Evolutionary conservation across 2,888 invertebrate genomes (phyloP).

Genomic region (Arctia plantaginis): DNA sequence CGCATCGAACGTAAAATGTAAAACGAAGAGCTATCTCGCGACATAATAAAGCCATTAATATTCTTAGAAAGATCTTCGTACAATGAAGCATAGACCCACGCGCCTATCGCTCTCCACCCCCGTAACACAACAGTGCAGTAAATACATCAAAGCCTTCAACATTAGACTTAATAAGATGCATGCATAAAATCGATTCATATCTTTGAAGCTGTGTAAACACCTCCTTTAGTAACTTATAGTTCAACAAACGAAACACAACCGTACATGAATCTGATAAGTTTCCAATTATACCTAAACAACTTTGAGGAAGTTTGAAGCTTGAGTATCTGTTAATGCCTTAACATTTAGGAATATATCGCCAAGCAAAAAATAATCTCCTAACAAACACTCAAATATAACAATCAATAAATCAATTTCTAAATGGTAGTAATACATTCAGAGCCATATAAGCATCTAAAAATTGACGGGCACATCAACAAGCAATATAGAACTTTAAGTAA

Average conservation of each 20-base stretch:
- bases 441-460: slow-evolving; percentile 1
- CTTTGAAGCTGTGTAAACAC: slow-evolving; percentile 23
- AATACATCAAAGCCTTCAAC: slow-evolving; percentile 52
- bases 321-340: not conserved
- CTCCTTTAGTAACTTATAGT: slow-evolving; percentile 14
- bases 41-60: slow-evolving; percentile 9
- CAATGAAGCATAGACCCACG: slow-evolving; percentile 50
- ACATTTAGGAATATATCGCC: not conserved
- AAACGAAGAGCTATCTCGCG: slow-evolving; percentile 25
- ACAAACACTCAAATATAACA: not conserved
- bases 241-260: slow-evolving; percentile 4
- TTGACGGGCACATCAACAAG: slow-evolving; percentile 13
- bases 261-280: not conserved
- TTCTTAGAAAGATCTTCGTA: slow-evolving; percentile 20
- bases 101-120: slow-evolving; percentile 55
- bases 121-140: slow-evolving; percentile 45
- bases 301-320: not conserved
- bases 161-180: slow-evolving; percentile 54
- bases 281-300: not conserved
- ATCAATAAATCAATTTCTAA: slow-evolving; percentile 6
- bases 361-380: not conserved
- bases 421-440: slow-evolving; percentile 1
- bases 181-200: slow-evolving; percentile 49
- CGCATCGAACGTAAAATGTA: slow-evolving; percentile 3
- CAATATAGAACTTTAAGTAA: slow-evolving; percentile 26